Evolutionary conservation across 2,888 invertebrate genomes (phyloP), one percentile per base, ranked within the genome.

Genomic region (Meliscaeva auricollis): DNA sequence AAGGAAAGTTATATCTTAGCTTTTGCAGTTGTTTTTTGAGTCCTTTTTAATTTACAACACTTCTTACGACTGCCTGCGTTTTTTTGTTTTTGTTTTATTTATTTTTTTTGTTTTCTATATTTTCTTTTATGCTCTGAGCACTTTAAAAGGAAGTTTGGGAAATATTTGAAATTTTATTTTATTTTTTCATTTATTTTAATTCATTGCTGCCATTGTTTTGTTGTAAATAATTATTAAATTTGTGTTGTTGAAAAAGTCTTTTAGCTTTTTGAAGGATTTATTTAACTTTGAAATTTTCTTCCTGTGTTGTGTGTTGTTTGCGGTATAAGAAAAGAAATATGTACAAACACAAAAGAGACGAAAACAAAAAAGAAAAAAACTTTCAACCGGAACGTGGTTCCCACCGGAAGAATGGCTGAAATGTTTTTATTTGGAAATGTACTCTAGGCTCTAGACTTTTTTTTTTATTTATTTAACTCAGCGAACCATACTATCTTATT

Each of bases 161-260:
- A n/a, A n/a, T n/a, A n/a, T n/a, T 15, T 38, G 38, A 38, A n/a
- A 26, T 60, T 60, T 20, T 7, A 9, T 4, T 50, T 22, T 13
- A 6, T 13, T 8, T n/a, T 1, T n/a, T 30, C n/a, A 41, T 41
- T 41, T 22, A 15, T 60, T 60, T 60, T 26, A 60, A 60, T 22
- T 38, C 7, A 22, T 50, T 73, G 46, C 32, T 73, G 15, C 11
- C 41, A n/a, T n/a, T 22, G 35, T 41, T 66, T 58, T 79, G 54
- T 30, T 30, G 30, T 50, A 44, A 73, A 58, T 73, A 56, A 50
- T 66, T 73, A 48, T 58, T 54, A 22, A 52, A 79, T 79, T 74
- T 64, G 3, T 26, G 26, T 60, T 74, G 58, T 50, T 52, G 20
- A 68, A 68, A 58, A 26, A 26, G 50, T 68, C 58, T 66, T 79